These are phyloP conservation scores for Drosophila sordidapex DNA, from an alignment of 2,888 invertebrate genomes.

Conservation along the genomic window DNA sequence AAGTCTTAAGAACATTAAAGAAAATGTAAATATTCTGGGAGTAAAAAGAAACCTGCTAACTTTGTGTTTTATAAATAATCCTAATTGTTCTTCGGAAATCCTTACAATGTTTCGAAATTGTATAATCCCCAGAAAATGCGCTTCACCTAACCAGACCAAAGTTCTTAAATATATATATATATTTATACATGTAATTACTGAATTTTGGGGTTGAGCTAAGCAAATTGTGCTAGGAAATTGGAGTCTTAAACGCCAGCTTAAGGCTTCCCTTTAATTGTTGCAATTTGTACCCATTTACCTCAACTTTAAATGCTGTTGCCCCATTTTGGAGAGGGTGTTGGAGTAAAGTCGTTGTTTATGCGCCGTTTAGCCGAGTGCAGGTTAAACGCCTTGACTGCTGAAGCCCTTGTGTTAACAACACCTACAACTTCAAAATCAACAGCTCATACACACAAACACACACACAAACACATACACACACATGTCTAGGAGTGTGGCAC, in stretches of 20 bases:
- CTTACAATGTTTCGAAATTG: fast-evolving
- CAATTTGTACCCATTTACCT: slow-evolving; percentile 33
- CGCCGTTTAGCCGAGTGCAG: slow-evolving; percentile 54
- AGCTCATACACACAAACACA: slow-evolving; percentile 7
- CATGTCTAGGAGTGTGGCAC: slow-evolving; percentile 70
- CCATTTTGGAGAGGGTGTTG: background rate
- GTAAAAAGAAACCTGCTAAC: background rate
- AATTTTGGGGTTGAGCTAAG: background rate
- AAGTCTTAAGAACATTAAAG: background rate
- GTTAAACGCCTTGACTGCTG: slow-evolving; percentile 46
- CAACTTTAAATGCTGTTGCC: slow-evolving; percentile 3
- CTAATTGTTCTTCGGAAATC: background rate
- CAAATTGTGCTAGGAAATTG: background rate
- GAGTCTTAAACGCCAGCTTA: background rate
- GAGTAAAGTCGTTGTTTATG: slow-evolving; percentile 36
- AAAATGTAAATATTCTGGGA: background rate
- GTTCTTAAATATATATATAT: background rate
- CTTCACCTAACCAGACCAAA: too few relatives aligned
- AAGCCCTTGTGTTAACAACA: slow-evolving; percentile 48
- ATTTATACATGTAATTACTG: background rate
- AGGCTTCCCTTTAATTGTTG: slow-evolving; percentile 54
- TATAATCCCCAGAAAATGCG: background rate
- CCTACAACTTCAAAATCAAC: slow-evolving; percentile 29
- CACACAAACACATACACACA: slow-evolving; percentile 31
- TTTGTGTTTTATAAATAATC: background rate